These are phyloP conservation scores for Pristionchus japonicus DNA, from an alignment of 2,888 invertebrate species.

Conservation along the genomic window DNA sequence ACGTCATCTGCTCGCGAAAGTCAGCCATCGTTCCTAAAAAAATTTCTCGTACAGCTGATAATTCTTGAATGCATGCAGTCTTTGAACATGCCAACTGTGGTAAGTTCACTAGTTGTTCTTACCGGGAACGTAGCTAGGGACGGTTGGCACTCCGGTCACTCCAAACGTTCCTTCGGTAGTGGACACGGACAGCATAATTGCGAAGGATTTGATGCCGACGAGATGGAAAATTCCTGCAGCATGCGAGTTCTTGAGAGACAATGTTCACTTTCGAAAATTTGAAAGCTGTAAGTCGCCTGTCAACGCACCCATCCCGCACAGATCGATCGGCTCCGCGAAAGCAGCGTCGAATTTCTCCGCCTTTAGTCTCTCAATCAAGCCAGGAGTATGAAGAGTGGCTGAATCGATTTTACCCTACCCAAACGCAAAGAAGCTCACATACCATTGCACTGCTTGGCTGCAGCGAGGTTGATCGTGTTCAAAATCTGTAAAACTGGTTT, in stretches of 20 bases:
- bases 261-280: no score
- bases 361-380: neutral
- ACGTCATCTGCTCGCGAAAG: slow-evolving; percentile 22
- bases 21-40: neutral
- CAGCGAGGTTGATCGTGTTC: neutral
- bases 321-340: neutral
- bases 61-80: neutral
- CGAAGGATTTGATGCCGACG: neutral
- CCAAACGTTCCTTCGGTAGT: neutral
- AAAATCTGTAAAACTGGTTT: neutral
- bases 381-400: slow-evolving; percentile 15
- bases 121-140: slow-evolving; percentile 29
- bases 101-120: no score
- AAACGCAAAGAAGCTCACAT: neutral
- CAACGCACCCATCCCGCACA: neutral
- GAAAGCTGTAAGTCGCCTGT: neutral
- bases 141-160: neutral
- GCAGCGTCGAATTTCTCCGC: slow-evolving; percentile 32
- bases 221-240: slow-evolving; percentile 23
- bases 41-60: neutral
- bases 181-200: neutral
- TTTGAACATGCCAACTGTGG: no score
- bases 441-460: neutral
- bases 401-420: neutral
- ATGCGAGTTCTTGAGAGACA: no score